Percentiles rank a stretch among this genome's conserved stretches.
Conservation (phyloP, 2,113 vertebrate species). For the Cynocephalus volans region DNA sequence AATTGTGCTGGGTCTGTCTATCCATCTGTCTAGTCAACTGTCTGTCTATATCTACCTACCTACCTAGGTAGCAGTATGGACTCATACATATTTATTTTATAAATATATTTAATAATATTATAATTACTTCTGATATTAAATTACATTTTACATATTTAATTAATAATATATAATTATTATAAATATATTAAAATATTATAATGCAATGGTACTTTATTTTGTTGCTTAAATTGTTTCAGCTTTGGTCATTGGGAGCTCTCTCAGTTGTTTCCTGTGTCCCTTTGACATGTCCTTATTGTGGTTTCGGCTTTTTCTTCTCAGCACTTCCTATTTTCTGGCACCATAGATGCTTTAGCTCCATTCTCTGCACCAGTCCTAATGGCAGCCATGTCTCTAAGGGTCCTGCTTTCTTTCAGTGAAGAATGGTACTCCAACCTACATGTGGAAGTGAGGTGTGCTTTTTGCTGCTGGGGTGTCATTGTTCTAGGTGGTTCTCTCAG, state of each 20-base stretch:
- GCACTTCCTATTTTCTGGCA: not conserved
- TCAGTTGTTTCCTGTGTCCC: not conserved
- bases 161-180: no score
- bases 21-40: not conserved
- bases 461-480: not conserved
- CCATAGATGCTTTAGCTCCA: not conserved
- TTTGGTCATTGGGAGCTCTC: not conserved
- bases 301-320: not conserved
- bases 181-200: not conserved
- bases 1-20: not conserved
- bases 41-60: not conserved
- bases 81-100: not conserved
- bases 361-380: not conserved
- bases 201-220: not conserved
- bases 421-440: not conserved
- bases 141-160: no score
- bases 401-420: not conserved
- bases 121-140: no score
- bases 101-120: no score
- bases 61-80: not conserved
- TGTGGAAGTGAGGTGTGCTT: not conserved
- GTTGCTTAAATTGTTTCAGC: not conserved
- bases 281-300: not conserved
- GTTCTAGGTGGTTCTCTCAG: not conserved
- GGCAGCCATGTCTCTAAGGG: not conserved